Conservation (phyloP, 2,797 vertebrate genomes). For the Xenops minutus region DNA sequence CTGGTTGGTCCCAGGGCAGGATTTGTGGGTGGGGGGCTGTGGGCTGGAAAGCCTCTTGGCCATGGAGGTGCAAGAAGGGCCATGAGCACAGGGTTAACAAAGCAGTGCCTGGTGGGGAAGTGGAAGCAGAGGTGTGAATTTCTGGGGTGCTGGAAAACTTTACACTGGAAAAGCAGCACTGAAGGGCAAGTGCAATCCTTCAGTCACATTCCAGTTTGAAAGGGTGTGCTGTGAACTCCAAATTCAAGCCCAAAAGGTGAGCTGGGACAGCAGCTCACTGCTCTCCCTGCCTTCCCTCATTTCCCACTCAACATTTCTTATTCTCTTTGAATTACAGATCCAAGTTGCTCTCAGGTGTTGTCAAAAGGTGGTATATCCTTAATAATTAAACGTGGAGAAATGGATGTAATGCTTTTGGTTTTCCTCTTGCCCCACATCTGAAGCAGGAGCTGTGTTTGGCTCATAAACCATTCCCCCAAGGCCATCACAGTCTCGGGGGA, state of each 20-base stretch:
- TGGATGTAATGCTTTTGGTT: neutral
- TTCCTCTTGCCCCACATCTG: neutral
- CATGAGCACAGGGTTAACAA: accelerated
- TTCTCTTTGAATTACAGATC: neutral
- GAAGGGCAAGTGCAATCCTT: neutral
- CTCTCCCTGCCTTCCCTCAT: neutral
- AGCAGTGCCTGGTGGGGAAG: neutral
- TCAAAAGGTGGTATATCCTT: neutral
- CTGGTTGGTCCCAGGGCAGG: neutral
- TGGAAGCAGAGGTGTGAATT: neutral
- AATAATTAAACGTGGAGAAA: neutral
- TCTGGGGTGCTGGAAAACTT: neutral
- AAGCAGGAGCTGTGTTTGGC: neutral
- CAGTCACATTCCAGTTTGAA: neutral
- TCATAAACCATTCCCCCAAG: neutral
- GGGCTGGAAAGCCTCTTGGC: neutral
- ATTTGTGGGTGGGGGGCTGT: neutral
- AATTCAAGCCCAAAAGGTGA: neutral
- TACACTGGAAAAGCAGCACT: neutral
- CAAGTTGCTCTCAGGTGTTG: neutral
- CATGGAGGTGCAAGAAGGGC: neutral
- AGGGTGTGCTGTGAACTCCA: neutral
- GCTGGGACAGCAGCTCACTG: neutral
- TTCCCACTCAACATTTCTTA: neutral
- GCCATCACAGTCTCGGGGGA: accelerated